Evolutionary conservation across 2,888 invertebrate species (phyloP), one percentile per base, ranked within the genome.

Genomic region (Thereva unica): DNA sequence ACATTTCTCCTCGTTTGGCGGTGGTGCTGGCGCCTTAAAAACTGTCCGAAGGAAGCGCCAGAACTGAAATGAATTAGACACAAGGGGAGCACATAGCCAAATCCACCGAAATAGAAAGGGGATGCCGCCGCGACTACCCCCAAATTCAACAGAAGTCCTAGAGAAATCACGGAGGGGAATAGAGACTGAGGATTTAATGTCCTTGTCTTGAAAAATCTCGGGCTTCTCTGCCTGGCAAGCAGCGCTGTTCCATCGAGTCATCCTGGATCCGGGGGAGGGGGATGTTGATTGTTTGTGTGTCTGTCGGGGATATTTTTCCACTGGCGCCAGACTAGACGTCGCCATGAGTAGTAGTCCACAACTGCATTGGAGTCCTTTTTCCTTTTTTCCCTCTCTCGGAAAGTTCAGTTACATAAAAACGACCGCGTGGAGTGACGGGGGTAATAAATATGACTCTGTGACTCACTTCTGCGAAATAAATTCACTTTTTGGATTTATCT

Each of bases 321-420:
- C 53, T 68, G 68, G 68, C 68, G 68, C 68, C 68, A 68, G 68
- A 66, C 68, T 59, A 68, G 54, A 66, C 54, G 68, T 63, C 68
- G 68, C 68, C 68, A 63, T n/a, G 9, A 23, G 2, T 23, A 23
- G 23, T 23, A 23, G 23, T 23, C 23, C 61, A 47, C 61, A 40
- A 50, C 23, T 53, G 40, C 38, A 53, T 23, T 40, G 8, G 50
- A 49, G 61, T 61, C 49, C 50, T 40, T 61, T 50, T 42, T 47
- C 12, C 3, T 47, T 2, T 5, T 34, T 12, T 47, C 10, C n/a
- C 12, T 49, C 41, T 10, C 49, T 41, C 61, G 49, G 23, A 50
- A 61, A 61, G 50, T 40, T 61, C 50, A 50, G 50, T 61, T 61
- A 50, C 50, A 61, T 40, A 50, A 55, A 61, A 50, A 50, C 23